These are phyloP conservation scores for Turdus rufiventris DNA, from an alignment of 2,113 vertebrate genomes.

Conservation along the genomic window DNA sequence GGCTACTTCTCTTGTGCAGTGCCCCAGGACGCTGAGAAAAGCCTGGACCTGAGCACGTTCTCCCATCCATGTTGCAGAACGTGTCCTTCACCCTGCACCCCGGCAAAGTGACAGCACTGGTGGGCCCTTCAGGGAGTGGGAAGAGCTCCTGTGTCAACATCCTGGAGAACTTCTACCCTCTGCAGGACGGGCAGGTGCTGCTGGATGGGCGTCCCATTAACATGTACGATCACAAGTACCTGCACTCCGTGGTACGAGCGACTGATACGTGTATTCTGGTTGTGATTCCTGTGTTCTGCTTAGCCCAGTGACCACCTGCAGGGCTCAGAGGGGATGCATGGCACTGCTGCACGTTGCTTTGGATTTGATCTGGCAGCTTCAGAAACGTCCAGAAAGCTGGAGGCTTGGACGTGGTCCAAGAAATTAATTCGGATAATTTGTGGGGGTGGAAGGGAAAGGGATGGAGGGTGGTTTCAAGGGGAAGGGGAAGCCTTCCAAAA, in stretches of 20 bases:
- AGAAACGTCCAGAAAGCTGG: not conserved
- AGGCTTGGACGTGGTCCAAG: not conserved
- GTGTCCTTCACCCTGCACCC: constrained; percentile 90
- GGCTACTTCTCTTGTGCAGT: not conserved
- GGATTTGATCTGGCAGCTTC: not conserved
- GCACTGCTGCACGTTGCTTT: not conserved
- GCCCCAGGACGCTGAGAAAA: not conserved
- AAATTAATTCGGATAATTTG: not conserved
- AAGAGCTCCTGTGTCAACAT: constrained; percentile 95
- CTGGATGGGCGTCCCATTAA: constrained; percentile 86
- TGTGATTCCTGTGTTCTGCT: not conserved
- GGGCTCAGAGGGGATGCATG: not conserved
- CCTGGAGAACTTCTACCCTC: constrained; percentile 91
- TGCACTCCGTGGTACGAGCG: constrained; percentile 86
- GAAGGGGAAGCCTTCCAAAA: not conserved
- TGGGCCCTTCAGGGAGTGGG: constrained; percentile 92
- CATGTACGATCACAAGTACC: constrained; percentile 84
- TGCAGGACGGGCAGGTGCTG: constrained; percentile 86
- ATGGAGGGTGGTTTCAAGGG: not conserved
- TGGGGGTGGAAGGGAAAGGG: not conserved
- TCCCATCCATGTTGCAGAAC: constrained; percentile 66
- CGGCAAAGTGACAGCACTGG: constrained; percentile 88
- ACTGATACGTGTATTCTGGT: not conserved
- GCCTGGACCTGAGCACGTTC: not conserved
- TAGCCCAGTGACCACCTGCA: not conserved